Conservation (phyloP, 2,113 vertebrate genomes). For the Hemiprocne comata region DNA sequence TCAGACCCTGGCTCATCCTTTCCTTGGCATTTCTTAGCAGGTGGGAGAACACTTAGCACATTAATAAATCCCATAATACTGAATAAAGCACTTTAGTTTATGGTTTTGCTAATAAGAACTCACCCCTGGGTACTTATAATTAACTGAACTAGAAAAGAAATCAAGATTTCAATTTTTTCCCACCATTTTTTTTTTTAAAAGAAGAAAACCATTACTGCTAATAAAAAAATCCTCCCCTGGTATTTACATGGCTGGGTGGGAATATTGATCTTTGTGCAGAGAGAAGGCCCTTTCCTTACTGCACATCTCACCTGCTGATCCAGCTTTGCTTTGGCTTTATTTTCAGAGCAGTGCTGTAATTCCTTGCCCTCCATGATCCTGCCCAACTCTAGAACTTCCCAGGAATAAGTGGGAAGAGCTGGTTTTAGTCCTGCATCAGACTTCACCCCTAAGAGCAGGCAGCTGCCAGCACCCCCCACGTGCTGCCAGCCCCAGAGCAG, state of each 20-base stretch:
- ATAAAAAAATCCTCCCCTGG: neutral
- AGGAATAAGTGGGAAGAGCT: neutral
- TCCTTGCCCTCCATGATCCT: neutral
- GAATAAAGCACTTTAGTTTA: constrained; percentile 16
- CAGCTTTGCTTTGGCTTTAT: neutral
- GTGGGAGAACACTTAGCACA: neutral
- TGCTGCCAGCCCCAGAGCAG: neutral
- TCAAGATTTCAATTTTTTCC: neutral
- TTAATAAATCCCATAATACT: constrained; percentile 9
- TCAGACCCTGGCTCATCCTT: neutral
- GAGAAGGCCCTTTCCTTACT: neutral
- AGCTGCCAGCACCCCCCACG: neutral
- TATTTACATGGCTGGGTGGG: neutral
- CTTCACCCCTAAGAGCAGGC: neutral
- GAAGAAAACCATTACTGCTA: neutral
- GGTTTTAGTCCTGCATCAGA: neutral
- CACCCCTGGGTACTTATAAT: neutral
- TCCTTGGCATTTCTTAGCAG: neutral
- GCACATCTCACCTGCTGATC: neutral
- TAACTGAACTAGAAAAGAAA: neutral
- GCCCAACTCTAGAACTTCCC: neutral
- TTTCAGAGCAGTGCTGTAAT: neutral
- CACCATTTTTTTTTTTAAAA: neutral
- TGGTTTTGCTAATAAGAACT: neutral
- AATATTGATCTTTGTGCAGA: neutral